Conservation (phyloP, 2,113 vertebrate genomes). For the Macquaria australasica region DNA sequence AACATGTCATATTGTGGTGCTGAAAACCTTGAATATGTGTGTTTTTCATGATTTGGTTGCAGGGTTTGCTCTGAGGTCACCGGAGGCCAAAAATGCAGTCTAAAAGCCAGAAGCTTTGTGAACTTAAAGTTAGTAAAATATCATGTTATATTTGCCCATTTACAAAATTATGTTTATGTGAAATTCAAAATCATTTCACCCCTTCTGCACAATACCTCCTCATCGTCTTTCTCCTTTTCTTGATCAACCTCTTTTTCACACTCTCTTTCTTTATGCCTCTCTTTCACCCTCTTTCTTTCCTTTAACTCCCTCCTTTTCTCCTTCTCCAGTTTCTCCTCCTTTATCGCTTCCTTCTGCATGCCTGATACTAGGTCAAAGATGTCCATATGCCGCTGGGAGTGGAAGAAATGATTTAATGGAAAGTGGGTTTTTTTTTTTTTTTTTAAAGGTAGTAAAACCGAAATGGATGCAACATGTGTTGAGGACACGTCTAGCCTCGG, state of each 20-base stretch:
- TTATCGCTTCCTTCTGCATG: constrained; percentile 79
- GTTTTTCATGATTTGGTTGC: background rate
- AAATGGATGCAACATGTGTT: background rate
- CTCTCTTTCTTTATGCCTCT: constrained; percentile 83
- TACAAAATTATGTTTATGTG: constrained; percentile 19
- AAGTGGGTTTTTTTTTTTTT: constrained; percentile 5
- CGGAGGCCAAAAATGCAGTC: background rate
- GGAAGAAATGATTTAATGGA: constrained; percentile 64
- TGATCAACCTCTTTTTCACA: constrained; percentile 62
- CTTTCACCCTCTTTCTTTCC: constrained; percentile 76
- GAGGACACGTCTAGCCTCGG: background rate
- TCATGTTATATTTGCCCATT: background rate
- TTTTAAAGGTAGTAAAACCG: constrained; percentile 10
- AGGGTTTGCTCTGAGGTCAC: constrained; percentile 6
- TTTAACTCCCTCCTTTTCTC: constrained; percentile 85
- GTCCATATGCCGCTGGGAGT: constrained; percentile 83
- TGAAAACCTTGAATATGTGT: constrained; percentile 12
- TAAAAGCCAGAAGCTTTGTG: constrained; percentile 13
- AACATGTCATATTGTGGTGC: background rate
- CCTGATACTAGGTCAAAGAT: constrained; percentile 87
- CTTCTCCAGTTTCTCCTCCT: constrained; percentile 86
- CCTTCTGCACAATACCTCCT: constrained; percentile 84
- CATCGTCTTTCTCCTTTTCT: constrained; percentile 78
- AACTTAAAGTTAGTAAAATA: background rate
- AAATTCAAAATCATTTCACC: constrained; percentile 70